Percentiles rank a stretch among this genome's conserved stretches.
phyloP scores from a whole-genome alignment of 2,113 vertebrate species.

The Hippopotamus amphibius region DNA sequence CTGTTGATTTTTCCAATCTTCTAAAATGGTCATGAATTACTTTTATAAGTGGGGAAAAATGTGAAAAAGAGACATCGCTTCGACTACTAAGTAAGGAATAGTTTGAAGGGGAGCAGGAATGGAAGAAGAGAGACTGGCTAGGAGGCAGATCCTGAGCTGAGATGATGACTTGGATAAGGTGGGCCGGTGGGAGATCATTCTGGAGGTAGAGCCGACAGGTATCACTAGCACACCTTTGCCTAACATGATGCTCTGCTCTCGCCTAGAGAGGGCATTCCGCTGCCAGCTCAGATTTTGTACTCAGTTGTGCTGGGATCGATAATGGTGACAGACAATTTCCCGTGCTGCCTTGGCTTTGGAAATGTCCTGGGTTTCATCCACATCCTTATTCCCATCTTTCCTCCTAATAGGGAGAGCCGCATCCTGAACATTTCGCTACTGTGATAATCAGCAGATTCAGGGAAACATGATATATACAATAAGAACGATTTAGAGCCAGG shows the following conservation, averaged over 20 bases:
- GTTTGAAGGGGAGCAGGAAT: background rate
- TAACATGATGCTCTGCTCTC: background rate
- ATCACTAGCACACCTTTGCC: background rate
- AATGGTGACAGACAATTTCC: background rate
- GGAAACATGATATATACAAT: background rate
- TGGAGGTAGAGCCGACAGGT: background rate
- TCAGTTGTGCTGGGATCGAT: background rate
- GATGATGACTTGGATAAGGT: too few species aligned
- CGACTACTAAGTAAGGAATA: background rate
- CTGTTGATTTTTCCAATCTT: background rate
- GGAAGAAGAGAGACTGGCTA: background rate
- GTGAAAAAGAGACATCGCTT: background rate
- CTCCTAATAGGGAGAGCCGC: background rate
- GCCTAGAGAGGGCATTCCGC: background rate
- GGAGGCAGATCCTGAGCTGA: background rate
- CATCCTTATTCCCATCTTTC: background rate
- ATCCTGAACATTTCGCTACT: background rate
- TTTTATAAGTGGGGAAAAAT: background rate
- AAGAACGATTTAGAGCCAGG: background rate
- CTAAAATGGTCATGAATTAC: background rate
- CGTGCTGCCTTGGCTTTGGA: background rate
- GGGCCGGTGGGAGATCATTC: background rate
- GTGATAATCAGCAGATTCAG: background rate
- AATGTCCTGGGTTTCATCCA: background rate
- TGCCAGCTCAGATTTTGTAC: background rate